Evolutionary conservation across 2,797 vertebrate species (phyloP).

Genomic region (Morus bassanus): DNA sequence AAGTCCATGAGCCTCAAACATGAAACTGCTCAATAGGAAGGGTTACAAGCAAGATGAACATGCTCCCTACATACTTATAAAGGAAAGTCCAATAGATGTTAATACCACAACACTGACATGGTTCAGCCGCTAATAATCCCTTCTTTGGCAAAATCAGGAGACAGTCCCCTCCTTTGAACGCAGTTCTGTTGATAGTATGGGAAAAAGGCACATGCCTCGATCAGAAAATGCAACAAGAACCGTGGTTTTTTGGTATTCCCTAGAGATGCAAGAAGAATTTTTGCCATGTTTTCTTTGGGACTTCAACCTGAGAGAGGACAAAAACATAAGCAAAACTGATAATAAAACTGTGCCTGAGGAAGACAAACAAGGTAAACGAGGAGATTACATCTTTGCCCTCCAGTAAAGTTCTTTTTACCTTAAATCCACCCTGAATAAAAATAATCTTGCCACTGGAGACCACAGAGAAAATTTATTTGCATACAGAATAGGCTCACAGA

Average conservation of each 20-base stretch:
- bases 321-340: not conserved
- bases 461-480: not conserved
- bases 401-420: not conserved
- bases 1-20: not conserved
- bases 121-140: not conserved
- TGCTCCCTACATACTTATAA: not conserved
- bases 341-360: not conserved
- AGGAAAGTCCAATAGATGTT: not conserved
- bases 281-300: not conserved
- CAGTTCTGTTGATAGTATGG: not conserved
- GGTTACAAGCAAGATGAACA: not conserved
- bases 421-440: not conserved
- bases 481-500: conserved; percentile 21
- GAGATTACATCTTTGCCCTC: not conserved
- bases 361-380: not conserved
- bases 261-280: not conserved
- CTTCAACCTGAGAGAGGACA: not conserved
- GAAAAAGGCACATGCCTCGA: not conserved
- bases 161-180: not conserved
- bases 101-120: not conserved
- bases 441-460: not conserved
- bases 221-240: not conserved
- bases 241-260: not conserved
- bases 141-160: not conserved
- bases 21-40: not conserved